Conservation (phyloP, 2,797 vertebrate species). For the Hyperoplus lanceolatus region DNA sequence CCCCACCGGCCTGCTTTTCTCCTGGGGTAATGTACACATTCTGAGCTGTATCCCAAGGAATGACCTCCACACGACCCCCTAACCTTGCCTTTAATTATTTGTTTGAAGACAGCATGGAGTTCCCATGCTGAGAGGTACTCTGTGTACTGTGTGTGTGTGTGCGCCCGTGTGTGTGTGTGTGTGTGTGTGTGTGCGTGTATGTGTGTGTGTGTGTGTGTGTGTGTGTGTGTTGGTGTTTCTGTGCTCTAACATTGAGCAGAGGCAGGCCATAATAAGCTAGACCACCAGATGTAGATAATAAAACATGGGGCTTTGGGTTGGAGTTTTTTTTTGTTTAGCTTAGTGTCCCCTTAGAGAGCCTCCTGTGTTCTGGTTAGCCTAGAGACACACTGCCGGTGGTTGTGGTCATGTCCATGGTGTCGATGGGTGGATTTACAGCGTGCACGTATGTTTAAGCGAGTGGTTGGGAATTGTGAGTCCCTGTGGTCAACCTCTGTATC, state of each 20-base stretch:
- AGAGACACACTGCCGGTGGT: constrained; percentile 69
- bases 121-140: constrained; percentile 91
- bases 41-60: constrained; percentile 95
- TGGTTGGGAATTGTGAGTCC: constrained; percentile 70
- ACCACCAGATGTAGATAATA: constrained; percentile 97
- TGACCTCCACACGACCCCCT: constrained; percentile 95
- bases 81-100: constrained; percentile 99
- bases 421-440: constrained; percentile 70
- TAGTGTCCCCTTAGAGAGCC: constrained; percentile 70
- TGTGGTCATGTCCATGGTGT: constrained; percentile 72
- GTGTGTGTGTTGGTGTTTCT: constrained; percentile 76
- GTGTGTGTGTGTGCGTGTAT: constrained; percentile 77
- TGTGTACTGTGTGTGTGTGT: constrained; percentile 69
- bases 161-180: constrained; percentile 54
- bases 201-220: constrained; percentile 46
- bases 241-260: constrained; percentile 82
- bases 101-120: constrained; percentile 99
- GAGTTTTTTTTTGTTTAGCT: constrained; percentile 67
- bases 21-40: constrained; percentile 93
- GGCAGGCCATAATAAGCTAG: constrained; percentile 90
- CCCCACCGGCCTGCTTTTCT: constrained; percentile 72
- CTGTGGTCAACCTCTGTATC: constrained; percentile 71
- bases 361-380: constrained; percentile 73
- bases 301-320: constrained; percentile 82
- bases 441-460: constrained; percentile 67